These are phyloP conservation scores for Melitaea cinxia DNA, from an alignment of 1,140 invertebrate species.

Conservation along the genomic window DNA sequence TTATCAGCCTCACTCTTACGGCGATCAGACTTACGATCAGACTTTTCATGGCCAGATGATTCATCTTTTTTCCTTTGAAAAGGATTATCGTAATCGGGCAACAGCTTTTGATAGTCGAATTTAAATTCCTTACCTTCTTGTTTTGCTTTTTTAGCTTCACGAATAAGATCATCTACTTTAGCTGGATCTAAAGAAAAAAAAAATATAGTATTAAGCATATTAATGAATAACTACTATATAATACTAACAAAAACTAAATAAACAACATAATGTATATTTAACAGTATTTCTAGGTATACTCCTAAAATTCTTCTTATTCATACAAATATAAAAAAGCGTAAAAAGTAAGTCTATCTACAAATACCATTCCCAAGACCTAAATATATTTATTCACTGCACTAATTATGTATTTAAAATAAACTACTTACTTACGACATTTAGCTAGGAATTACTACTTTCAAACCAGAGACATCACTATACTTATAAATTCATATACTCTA, in stretches of 20 bases:
- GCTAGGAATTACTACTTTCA: not conserved
- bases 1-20: constrained; percentile 36
- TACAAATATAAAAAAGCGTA: not conserved
- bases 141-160: constrained; percentile 68
- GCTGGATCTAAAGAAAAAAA: constrained; percentile 58
- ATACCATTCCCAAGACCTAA: not conserved
- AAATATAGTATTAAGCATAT: not conserved
- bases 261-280: too few species aligned
- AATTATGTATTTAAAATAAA: not conserved
- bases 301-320: too few species aligned
- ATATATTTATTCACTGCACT: too few species aligned
- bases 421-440: not conserved
- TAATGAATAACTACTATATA: not conserved
- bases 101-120: constrained; percentile 70
- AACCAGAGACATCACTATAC: too few species aligned
- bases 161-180: constrained; percentile 72
- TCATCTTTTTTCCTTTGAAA: constrained; percentile 72
- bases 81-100: constrained; percentile 73
- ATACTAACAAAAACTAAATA: not conserved
- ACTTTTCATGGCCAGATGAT: constrained; percentile 25
- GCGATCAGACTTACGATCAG: constrained; percentile 35
- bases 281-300: too few species aligned
- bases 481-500: too few species aligned
- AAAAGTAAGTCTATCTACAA: not conserved
- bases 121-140: constrained; percentile 69